Evolutionary conservation across 2,797 vertebrate genomes (phyloP).

Genomic region (Trichosurus vulpecula): DNA sequence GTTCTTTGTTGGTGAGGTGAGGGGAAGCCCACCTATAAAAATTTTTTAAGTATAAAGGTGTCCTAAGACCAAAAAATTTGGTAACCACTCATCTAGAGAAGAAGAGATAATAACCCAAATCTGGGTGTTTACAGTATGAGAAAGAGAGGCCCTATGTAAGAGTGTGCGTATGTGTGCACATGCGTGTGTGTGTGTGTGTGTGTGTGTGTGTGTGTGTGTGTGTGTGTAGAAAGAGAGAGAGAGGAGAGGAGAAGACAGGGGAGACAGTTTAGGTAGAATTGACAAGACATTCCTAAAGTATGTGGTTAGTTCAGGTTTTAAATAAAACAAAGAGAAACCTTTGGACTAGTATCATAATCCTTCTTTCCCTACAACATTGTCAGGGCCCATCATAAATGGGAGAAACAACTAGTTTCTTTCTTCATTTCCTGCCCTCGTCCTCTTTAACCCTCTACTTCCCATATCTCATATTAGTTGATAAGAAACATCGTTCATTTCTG

Average conservation of each 20-base stretch:
- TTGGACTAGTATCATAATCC: neutral
- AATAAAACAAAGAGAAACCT: neutral
- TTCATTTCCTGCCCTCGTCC: neutral
- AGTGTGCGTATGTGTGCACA: no score
- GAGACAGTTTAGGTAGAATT: neutral
- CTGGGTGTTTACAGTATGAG: neutral
- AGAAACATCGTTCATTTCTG: neutral
- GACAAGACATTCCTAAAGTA: neutral
- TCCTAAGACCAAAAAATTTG: neutral
- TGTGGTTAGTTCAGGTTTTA: neutral
- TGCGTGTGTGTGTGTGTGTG: neutral
- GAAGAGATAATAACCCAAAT: neutral
- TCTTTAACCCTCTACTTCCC: neutral
- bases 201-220: neutral
- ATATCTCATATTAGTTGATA: neutral
- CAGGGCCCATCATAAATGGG: neutral
- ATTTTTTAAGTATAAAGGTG: neutral
- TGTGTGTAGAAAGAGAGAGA: neutral
- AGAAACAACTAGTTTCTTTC: neutral
- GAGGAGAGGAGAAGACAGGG: neutral
- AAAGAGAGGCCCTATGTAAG: neutral
- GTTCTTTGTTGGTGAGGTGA: neutral
- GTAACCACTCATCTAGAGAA: neutral
- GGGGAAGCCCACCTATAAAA: neutral
- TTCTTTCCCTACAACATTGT: neutral